Evolutionary conservation across 2,797 vertebrate genomes (phyloP), one percentile per base, ranked within the genome.

Genomic region (Mus spretus): DNA sequence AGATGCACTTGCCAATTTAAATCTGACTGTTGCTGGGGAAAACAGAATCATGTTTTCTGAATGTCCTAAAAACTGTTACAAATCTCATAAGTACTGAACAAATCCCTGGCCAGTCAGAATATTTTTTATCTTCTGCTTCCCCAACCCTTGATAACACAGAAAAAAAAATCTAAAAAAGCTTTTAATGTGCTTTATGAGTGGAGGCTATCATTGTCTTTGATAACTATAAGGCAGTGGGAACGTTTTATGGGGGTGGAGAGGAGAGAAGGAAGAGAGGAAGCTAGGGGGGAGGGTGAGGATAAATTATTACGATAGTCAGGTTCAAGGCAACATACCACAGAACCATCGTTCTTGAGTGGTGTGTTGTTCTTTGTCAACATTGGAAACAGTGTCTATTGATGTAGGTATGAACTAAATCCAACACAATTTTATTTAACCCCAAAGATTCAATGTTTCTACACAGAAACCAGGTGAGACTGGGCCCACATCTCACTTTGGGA

Each of bases 61-160:
- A 88, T 55, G 44, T 88, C 47, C 84, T 88, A 74, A 77, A 89
- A 95, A 75, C 59, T 19, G 28, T 94, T 94, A 92, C 77, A 83
- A 74, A 80, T 9, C 65, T 87, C 90, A 50, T 80, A 95, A 47
- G 77, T 47, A 85, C 59, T 84, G 57, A 89, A 65, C 24, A 95
- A 94, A 83, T 96, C 19, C 86, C 31, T 53, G 55, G 89, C 74
- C 10, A 59, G 26, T 83, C n/a, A 44, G 88, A 89, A 2, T 1
- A 20, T 14, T 79, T 84, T 26, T 89, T 86, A 91, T 95, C 77
- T 95, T 91, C 63, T 94, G 47, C n/a, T 84, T 82, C 65, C 57
- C 13, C 44, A 70, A 37, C 2, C 2, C 17, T 89, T 90, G 82
- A 92, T 67, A 96, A 93, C 19, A 40, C 79, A 89, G 96, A 93